Evolutionary conservation across 2,113 vertebrate genomes (phyloP), one percentile per base, ranked within the genome.

Genomic region (Galeopterus variegatus): DNA sequence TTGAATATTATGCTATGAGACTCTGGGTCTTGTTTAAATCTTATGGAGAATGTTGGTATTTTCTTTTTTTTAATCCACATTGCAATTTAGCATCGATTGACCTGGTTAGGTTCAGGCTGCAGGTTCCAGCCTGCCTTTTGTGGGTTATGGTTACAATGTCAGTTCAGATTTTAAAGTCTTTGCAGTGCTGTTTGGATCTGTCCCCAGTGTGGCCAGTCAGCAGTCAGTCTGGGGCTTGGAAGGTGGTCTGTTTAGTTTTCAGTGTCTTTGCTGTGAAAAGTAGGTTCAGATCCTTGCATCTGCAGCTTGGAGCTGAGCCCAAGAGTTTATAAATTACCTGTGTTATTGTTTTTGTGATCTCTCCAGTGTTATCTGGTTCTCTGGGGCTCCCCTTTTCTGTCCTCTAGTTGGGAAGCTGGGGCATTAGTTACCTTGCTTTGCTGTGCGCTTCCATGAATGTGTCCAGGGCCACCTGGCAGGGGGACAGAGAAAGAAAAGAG

Each of bases 401-500:
- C 72, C 52, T 26, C 8, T 45, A 56, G 33, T 33, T 4, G 5
- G 77, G 83, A 65, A 67, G 31, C 77, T 79, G 21, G 62, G 72
- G 9, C n/a, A 72, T 12, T 6, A 9, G 58, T 56, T 12, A 72
- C 28, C 28, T 0, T 8, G 54, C 28, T 83, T 31, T 45, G 19
- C 21, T 3, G 14, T 8, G 3, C 36, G 60, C 41, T n/a, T 84
- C 50, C 21, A 1, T 1, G 12, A 4, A 33, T 2, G 0, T 1
- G 1, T 26, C 41, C 5, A 64, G 58, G 52, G 69, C 45, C 23
- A 14, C 70, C 60, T 21, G 6, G 11, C 24, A 14, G 48, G 28
- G 8, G 6, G 45, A 70, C 33, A 36, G 21, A 48, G 24, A 52
- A 65, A 48, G 58, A 31, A 52, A 64, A 64, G 36, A 65, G 33